These are phyloP conservation scores for Poeciliopsis presidionis DNA, from an alignment of 2,797 vertebrate species.

Conservation along the genomic window DNA sequence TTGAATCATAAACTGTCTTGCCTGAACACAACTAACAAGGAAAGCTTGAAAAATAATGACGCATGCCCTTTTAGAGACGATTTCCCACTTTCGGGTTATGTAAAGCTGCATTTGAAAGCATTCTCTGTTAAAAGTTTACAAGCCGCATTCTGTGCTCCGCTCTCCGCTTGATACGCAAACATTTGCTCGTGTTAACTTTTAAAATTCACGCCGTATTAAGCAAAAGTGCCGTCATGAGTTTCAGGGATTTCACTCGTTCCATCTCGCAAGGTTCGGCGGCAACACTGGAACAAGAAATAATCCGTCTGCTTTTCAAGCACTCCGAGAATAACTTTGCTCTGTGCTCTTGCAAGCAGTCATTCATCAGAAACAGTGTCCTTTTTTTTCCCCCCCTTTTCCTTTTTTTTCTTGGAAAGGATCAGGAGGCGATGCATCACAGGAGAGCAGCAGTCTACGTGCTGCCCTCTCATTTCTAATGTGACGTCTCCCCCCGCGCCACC, in stretches of 20 bases:
- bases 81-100: not conserved
- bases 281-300: constrained; percentile 47
- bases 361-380: constrained; percentile 35
- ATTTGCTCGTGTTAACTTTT: not conserved
- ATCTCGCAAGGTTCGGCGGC: constrained; percentile 40
- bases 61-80: not conserved
- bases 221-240: constrained; percentile 10
- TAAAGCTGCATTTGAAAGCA: constrained; percentile 2
- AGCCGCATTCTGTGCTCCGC: not conserved
- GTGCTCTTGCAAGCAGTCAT: constrained; percentile 30
- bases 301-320: constrained; percentile 30
- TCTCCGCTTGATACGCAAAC: constrained; percentile 1
- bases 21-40: not conserved
- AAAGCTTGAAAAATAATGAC: not conserved
- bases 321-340: constrained; percentile 30
- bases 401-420: constrained; percentile 26
- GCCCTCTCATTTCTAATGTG: constrained; percentile 17
- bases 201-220: constrained; percentile 1
- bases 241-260: constrained; percentile 9
- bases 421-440: constrained; percentile 42
- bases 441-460: constrained; percentile 39
- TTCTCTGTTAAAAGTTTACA: not conserved
- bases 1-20: not conserved
- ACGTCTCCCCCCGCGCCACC: constrained; percentile 34
- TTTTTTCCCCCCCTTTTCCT: constrained; percentile 14